Base-by-base conservation (phyloP, 1,140 invertebrate species). In the Homarus americanus region DNA sequence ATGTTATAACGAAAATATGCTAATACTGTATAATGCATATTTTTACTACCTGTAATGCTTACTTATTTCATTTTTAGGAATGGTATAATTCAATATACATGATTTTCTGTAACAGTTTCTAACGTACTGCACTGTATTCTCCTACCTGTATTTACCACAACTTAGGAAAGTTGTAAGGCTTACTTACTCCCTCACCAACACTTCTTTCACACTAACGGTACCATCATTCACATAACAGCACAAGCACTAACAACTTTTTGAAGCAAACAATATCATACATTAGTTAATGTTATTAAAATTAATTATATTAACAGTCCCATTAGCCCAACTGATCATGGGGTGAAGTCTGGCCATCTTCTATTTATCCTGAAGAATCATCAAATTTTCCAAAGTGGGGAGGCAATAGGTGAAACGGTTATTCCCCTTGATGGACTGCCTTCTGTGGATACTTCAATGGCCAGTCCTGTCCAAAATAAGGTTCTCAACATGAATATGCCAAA, bases 401-500 rank as follows among this genome's bases (percentile, higher is more conserved):
- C 63, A 15, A n/a, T 87, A 36, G 76, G 73, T 7, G 86, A 87
- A 44, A 44, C 86, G 32, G 53, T 80, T 7, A n/a, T 87, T 44
- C 86, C 86, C 24, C 76, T 87, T 12, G 86, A 87, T 32, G 58
- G 80, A 20, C 20, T 87, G 1, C 84, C 84, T 17, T 53, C 28
- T 12, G 72, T 86, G 10, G 86, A 87, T 2, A 24, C 36, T 0
- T 7, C 75, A 38, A 38, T 58, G 3, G 38, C 49, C 15, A 69
- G 15, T n/a, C 44, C n/a, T 69, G 36, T 80, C 38, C 69, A 38
- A 9, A 69, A 66, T 28, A 80, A 80, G 28, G n/a, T 66, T 38
- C 58, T 87, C 36, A 87, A 63, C 24, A 49, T 87, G 86, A 87
- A 87, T 40, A n/a, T 87, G 20, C 53, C 86, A 40, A 80, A 44